These are phyloP conservation scores for Gambusia yucatana DNA, from an alignment of 2,797 vertebrate species.

Conservation along the genomic window DNA sequence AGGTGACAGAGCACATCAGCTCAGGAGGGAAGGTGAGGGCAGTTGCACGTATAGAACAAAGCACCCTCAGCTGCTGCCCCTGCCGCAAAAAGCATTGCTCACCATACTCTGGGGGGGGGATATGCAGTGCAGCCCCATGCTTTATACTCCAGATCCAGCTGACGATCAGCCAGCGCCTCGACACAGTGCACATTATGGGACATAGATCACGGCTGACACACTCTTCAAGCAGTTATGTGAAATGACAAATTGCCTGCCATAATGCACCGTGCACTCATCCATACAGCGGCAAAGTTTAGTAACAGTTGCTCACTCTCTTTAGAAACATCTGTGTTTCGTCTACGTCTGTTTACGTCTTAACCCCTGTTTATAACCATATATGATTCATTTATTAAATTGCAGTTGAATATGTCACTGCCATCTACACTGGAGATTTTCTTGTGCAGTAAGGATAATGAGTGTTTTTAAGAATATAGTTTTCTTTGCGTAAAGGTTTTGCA, in stretches of 20 bases:
- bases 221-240: slow-evolving; percentile 54
- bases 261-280: slow-evolving; percentile 42
- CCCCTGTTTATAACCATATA: slow-evolving; percentile 5
- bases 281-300: slow-evolving; percentile 29
- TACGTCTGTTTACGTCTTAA: slow-evolving; percentile 17
- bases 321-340: slow-evolving; percentile 14
- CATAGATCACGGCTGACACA: slow-evolving; percentile 82
- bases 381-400: slow-evolving; percentile 13
- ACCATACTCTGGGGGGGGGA: slow-evolving; percentile 85
- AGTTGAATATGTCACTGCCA: not conserved
- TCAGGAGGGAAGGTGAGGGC: slow-evolving; percentile 78
- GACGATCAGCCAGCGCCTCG: slow-evolving; percentile 82
- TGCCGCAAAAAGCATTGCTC: slow-evolving; percentile 86
- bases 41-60: slow-evolving; percentile 59
- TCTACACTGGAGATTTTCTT: not conserved
- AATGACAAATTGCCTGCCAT: slow-evolving; percentile 56
- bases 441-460: not conserved
- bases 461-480: not conserved
- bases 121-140: slow-evolving; percentile 82
- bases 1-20: slow-evolving; percentile 94
- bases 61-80: slow-evolving; percentile 52
- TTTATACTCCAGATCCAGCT: slow-evolving; percentile 86
- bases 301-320: slow-evolving; percentile 17
- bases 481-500: slow-evolving; percentile 4
- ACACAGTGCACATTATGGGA: slow-evolving; percentile 83